Percentiles rank a stretch among this genome's conserved stretches.
Evolutionary conservation across 2,113 vertebrate genomes (phyloP).

Genomic region (Platycercus adscitus): DNA sequence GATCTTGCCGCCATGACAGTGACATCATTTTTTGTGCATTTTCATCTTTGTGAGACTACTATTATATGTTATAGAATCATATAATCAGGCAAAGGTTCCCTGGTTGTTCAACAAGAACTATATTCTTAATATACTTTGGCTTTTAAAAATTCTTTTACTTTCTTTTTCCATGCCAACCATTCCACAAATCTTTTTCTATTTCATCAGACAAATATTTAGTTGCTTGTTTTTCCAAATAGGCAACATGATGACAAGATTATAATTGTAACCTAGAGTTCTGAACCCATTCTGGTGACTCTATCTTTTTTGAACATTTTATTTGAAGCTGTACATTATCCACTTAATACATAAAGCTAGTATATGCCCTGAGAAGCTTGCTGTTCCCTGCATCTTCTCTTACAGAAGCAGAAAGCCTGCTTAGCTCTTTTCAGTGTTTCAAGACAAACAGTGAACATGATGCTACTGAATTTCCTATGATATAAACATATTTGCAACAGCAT

Average conservation of each 20-base stretch:
- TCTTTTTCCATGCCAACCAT: not conserved
- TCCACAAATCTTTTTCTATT: not conserved
- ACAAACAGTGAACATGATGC: not conserved
- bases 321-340: not conserved
- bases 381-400: not conserved
- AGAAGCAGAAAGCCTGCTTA: not conserved
- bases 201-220: not conserved
- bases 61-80: not conserved
- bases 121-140: not conserved
- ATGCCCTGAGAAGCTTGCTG: not conserved
- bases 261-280: not conserved
- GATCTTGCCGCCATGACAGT: not conserved
- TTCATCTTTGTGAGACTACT: not conserved
- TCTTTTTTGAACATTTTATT: not conserved
- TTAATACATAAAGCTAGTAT: not conserved
- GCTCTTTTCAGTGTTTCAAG: not conserved
- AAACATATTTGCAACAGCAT: not conserved
- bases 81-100: not conserved
- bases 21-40: not conserved
- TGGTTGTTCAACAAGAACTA: not conserved
- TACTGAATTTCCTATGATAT: not conserved
- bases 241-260: not conserved
- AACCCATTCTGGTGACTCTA: not conserved
- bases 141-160: not conserved
- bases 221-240: not conserved